Conservation (phyloP, 2,797 vertebrate species). For the Halcyon leucocephala region DNA sequence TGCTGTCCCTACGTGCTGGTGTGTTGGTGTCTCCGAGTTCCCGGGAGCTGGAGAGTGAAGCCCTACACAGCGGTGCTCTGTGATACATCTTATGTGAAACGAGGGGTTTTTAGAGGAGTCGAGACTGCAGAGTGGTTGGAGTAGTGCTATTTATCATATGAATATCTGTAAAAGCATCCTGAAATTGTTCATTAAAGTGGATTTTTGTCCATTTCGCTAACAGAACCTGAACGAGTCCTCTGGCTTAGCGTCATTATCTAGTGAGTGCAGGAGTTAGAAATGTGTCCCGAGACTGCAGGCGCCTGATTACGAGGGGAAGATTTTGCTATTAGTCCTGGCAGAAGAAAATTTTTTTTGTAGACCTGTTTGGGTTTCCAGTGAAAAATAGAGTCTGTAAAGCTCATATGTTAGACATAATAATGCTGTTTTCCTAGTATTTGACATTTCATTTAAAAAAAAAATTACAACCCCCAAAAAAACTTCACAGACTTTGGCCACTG, state of each 20-base stretch:
- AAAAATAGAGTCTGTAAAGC: background rate
- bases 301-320: fast-evolving
- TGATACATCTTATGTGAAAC: background rate
- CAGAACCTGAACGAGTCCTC: background rate
- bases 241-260: background rate
- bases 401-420: fast-evolving
- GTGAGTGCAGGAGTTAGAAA: background rate
- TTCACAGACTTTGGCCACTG: background rate
- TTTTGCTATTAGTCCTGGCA: background rate
- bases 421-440: background rate
- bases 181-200: background rate
- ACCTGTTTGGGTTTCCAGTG: background rate
- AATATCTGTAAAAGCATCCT: background rate
- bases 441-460: background rate
- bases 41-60: background rate
- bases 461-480: background rate
- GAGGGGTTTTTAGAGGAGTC: background rate
- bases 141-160: background rate
- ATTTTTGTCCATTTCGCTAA: background rate
- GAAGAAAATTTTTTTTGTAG: background rate
- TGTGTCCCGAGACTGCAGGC: background rate
- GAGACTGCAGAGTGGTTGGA: background rate
- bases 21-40: background rate
- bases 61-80: fast-evolving
- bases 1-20: background rate